Percentiles rank a stretch among this genome's conserved stretches.
phyloP scores from a whole-genome alignment of 2,113 vertebrate genomes.

The Equus przewalskii region DNA sequence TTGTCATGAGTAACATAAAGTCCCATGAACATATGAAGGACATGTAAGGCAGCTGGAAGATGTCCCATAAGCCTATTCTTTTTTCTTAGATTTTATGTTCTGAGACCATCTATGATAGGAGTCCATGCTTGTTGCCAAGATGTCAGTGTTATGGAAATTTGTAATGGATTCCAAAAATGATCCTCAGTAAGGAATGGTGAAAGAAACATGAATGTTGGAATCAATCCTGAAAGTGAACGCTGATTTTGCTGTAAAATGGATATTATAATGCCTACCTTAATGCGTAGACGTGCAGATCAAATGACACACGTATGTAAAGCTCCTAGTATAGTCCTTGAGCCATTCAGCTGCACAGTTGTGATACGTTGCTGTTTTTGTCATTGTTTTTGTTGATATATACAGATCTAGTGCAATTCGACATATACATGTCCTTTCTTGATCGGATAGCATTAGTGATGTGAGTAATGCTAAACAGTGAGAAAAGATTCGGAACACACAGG shows the following conservation, averaged over 20 bases:
- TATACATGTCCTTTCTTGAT: background rate
- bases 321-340: background rate
- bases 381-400: background rate
- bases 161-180: background rate
- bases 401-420: background rate
- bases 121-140: background rate
- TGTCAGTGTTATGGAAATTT: background rate
- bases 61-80: background rate
- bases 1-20: background rate
- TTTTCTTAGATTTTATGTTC: background rate
- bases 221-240: background rate
- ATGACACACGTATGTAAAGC: background rate
- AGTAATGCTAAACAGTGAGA: background rate
- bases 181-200: background rate
- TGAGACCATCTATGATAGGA: background rate
- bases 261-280: background rate
- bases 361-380: background rate
- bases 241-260: background rate
- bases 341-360: background rate
- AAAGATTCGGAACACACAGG: background rate
- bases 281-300: background rate
- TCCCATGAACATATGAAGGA: background rate
- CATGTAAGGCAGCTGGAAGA: background rate
- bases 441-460: background rate
- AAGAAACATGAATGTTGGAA: background rate